phyloP scores from a whole-genome alignment of 2,113 vertebrate species.

The Dicaeum eximium region DNA sequence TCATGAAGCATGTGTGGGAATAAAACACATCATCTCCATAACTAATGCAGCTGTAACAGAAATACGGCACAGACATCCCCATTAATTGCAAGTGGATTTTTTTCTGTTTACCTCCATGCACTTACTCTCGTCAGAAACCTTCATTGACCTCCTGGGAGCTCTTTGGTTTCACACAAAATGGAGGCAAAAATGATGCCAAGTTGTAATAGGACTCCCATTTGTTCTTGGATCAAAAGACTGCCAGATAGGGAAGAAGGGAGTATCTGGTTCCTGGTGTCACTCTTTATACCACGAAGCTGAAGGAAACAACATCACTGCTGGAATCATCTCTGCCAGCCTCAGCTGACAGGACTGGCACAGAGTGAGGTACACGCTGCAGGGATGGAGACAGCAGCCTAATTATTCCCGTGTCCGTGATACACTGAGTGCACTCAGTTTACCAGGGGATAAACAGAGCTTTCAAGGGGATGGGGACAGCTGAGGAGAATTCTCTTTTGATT shows the following conservation, averaged over 20 bases:
- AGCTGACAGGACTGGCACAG: slow-evolving; percentile 33
- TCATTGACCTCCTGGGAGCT: not conserved
- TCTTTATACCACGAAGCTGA: not conserved
- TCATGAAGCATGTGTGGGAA: not conserved
- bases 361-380: not conserved
- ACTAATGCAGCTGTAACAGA: not conserved
- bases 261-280: slow-evolving; percentile 16
- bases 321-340: slow-evolving; percentile 24
- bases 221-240: not conserved
- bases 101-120: not conserved
- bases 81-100: not conserved
- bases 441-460: slow-evolving; percentile 41
- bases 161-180: not conserved
- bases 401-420: not conserved
- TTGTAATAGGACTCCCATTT: not conserved
- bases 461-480: not conserved
- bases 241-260: not conserved
- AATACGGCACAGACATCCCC: not conserved
- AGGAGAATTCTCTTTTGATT: slow-evolving; percentile 32
- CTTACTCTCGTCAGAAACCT: not conserved
- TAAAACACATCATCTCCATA: not conserved
- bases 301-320: not conserved
- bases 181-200: not conserved
- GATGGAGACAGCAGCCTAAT: slow-evolving; percentile 17
- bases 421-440: slow-evolving; percentile 11